A percentile compares a stretch with the other conserved stretches of the same genome.
Evolutionary conservation across 2,113 vertebrate genomes (phyloP).

Genomic region (Hemicordylus capensis): DNA sequence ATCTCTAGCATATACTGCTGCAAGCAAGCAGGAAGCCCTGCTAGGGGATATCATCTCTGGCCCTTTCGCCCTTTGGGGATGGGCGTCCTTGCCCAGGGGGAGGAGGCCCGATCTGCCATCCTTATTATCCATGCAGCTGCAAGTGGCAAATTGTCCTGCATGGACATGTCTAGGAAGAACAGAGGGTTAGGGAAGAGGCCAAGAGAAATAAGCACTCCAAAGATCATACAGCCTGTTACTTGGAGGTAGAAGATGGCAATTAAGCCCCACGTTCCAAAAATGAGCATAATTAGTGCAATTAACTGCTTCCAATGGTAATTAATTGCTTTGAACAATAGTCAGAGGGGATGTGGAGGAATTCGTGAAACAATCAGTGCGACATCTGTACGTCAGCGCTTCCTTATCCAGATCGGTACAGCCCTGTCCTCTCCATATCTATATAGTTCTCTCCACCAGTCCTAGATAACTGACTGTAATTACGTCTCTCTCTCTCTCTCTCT

Average conservation of each 20-base stretch:
- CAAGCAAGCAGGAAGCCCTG: too few relatives aligned
- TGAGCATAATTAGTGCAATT: slow-evolving; percentile 51
- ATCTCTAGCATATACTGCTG: too few relatives aligned
- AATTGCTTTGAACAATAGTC: slow-evolving; percentile 28
- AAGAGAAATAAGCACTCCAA: not conserved
- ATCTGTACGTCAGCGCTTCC: slow-evolving; percentile 18
- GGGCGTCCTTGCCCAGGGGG: not conserved
- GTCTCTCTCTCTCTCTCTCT: not conserved
- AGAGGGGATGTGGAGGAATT: not conserved
- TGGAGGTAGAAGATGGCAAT: slow-evolving; percentile 27
- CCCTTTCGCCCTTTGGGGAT: not conserved
- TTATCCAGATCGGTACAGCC: not conserved
- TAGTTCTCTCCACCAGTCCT: not conserved
- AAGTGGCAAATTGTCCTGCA: not conserved
- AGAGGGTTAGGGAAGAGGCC: not conserved
- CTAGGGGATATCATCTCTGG: not conserved
- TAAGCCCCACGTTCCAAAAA: slow-evolving; percentile 42
- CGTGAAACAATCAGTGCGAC: slow-evolving; percentile 15
- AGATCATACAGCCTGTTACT: slow-evolving; percentile 12
- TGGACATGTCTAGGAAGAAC: not conserved
- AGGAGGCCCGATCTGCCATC: not conserved
- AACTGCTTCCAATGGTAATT: slow-evolving; percentile 35
- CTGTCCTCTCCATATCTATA: slow-evolving; percentile 12
- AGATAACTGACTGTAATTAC: not conserved
- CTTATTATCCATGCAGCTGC: not conserved